Evolutionary conservation across 2,113 vertebrate genomes (phyloP).

Genomic region (Malurus elegans): DNA sequence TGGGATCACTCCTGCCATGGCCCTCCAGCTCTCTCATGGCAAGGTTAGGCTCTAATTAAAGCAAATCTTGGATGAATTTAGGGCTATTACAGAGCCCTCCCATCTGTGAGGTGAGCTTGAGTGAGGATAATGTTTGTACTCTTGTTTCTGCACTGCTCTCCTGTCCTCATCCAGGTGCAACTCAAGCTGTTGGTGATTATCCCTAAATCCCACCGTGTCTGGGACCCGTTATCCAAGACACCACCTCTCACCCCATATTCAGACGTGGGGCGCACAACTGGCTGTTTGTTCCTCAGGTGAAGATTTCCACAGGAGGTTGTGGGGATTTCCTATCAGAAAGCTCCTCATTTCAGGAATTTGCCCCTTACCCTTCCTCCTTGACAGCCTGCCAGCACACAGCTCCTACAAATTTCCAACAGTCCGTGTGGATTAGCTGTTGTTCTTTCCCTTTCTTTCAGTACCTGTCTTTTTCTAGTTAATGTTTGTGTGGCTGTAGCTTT

Average conservation of each 20-base stretch:
- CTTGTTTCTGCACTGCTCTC: background rate
- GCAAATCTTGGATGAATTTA: background rate
- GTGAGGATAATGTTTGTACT: background rate
- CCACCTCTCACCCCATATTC: background rate
- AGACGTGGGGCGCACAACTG: background rate
- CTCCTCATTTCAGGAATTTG: background rate
- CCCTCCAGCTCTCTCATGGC: background rate
- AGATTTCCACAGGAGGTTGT: background rate
- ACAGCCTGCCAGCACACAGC: background rate
- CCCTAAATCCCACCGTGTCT: slow-evolving; percentile 13
- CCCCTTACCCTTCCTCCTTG: background rate
- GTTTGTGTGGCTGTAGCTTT: background rate
- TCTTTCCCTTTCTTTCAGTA: background rate
- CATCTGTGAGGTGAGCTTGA: background rate
- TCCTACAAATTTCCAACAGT: background rate
- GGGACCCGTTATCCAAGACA: background rate
- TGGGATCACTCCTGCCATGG: background rate
- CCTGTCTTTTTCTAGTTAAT: background rate
- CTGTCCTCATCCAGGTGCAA: background rate
- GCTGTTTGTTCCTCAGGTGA: background rate
- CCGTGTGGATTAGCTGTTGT: background rate
- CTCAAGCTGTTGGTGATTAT: slow-evolving; percentile 44
- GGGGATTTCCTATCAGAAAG: background rate
- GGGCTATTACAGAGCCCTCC: background rate
- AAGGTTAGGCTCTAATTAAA: slow-evolving; percentile 25